Conservation (phyloP, 2,797 vertebrate genomes). For the Periparus ater region DNA sequence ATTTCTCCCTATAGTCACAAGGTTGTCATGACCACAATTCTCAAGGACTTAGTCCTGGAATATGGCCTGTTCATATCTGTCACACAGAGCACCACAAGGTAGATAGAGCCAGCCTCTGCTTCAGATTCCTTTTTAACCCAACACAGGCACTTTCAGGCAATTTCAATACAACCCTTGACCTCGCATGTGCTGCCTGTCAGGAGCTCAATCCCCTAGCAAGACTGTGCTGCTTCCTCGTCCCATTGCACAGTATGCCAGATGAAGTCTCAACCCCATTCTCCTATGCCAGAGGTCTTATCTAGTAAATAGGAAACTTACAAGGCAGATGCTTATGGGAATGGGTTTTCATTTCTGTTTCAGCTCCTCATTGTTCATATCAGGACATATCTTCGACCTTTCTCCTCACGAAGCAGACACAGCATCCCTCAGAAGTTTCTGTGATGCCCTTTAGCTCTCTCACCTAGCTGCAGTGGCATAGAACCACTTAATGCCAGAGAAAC, state of each 20-base stretch:
- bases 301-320: neutral
- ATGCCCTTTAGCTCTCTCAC: neutral
- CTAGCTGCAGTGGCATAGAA: neutral
- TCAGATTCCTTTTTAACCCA: neutral
- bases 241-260: neutral
- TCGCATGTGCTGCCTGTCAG: neutral
- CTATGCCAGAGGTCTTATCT: neutral
- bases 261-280: neutral
- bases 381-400: neutral
- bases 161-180: neutral
- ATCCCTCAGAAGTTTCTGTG: neutral
- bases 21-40: neutral
- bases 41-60: neutral
- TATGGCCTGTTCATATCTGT: neutral
- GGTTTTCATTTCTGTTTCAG: neutral
- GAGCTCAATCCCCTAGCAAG: neutral
- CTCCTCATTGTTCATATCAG: neutral
- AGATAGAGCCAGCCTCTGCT: neutral
- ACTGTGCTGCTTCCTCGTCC: neutral
- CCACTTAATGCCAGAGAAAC: neutral
- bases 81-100: neutral
- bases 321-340: neutral
- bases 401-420: fast-evolving
- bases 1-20: neutral
- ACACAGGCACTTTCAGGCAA: neutral